Conservation (phyloP, 64 coral and sea anemone genomes). For the Dendrophyllia cribrosa region DNA sequence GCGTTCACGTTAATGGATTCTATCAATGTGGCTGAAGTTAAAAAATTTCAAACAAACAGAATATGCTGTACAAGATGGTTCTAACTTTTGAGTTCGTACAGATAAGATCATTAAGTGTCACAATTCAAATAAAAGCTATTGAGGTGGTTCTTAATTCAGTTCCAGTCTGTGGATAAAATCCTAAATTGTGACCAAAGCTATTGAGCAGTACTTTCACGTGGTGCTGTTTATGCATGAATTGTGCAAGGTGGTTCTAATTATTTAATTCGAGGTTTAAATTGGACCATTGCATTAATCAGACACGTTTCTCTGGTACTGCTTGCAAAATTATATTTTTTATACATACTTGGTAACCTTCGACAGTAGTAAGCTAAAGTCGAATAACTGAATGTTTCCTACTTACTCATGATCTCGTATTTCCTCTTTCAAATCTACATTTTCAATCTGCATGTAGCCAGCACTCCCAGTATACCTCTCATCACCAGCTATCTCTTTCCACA, state of each 20-base stretch:
- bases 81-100: background rate
- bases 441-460: background rate
- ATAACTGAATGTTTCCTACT: background rate
- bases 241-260: no score
- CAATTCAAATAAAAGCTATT: background rate
- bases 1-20: no score
- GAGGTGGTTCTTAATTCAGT: background rate
- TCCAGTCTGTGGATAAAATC: no score
- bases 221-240: background rate
- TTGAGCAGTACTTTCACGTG: background rate
- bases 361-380: no score
- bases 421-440: slow-evolving; percentile 49
- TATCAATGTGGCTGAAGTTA: no score
- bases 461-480: background rate
- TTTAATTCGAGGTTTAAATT: no score
- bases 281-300: no score
- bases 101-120: background rate
- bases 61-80: background rate
- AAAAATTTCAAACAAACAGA: no score
- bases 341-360: no score
- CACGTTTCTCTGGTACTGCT: no score
- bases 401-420: slow-evolving; percentile 39
- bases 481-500: background rate
- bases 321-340: no score
- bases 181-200: background rate